Base-by-base conservation (phyloP, 2,113 vertebrate genomes). In the Tringa solitaria region DNA sequence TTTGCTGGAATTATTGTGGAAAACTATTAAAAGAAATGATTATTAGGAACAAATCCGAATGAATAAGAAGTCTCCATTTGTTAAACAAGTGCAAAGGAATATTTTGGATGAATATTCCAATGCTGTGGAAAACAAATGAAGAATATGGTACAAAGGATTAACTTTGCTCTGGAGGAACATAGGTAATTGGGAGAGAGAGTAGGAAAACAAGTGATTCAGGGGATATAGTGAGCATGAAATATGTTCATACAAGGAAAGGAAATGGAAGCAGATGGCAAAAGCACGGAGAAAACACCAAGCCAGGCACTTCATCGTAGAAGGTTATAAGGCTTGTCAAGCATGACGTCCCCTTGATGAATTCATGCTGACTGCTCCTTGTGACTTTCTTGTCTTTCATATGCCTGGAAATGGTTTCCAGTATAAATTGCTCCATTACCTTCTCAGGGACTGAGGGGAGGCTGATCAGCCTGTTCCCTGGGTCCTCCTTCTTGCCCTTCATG, bases 201-300 rank as follows among this genome's bases (percentile, higher is more conserved):
- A 90, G 83, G 79, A 93, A 89, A 96, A 84, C 45, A 75, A 85
- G 21, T 89, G 76, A 90, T 60, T 89, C 73, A 69, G 27, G 59
- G 35, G 50, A 90, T 65, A 69, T 10, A 82, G 27, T 7, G 27
- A 87, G 20, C 23, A 70, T 54, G 41, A 88, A 95, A 93, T 89
- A 27, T 70, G n/a, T 46, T 46, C 5, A 1, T 43, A 27, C 12
- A 32, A 46, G 48, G 73, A 48, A 95, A 84, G 54, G 30, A 74
- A 72, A 84, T 63, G n/a, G 77, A 89, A 84, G 51, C 27, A 78
- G 72, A 81, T 7, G 26, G 39, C 26, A 85, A 84, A 88, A 68
- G 14, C 45, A 45, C 73, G 50, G 54, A 41, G 21, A 76, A 53
- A 64, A 28, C 12, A 37, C 23, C 39, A 86, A 69, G 45, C 24